phyloP scores from a whole-genome alignment of 2,888 invertebrate genomes.

The Amblyjoppa proteus region DNA sequence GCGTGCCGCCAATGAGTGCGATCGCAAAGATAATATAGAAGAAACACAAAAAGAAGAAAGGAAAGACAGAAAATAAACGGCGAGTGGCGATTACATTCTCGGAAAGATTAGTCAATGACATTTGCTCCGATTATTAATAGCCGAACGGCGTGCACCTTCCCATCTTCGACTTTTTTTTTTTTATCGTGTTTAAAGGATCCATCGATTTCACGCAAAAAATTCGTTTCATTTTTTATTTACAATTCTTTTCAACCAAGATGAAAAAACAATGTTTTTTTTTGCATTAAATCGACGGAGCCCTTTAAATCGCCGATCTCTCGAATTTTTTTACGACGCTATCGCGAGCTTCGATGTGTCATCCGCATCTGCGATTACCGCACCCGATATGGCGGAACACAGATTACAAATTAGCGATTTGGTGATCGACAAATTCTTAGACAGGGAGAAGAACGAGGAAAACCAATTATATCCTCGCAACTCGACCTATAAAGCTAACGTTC shows the following conservation, averaged over 20 bases:
- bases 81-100: constrained; percentile 21
- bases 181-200: background rate
- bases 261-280: too few relatives aligned
- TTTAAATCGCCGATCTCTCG: too few relatives aligned
- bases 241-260: background rate
- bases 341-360: constrained; percentile 37
- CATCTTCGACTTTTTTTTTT: background rate
- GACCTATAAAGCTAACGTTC: constrained; percentile 40
- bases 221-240: background rate
- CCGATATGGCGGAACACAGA: constrained; percentile 37
- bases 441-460: background rate
- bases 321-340: constrained; percentile 7
- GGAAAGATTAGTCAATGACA: constrained; percentile 41
- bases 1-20: constrained; percentile 33
- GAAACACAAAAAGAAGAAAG: background rate
- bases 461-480: constrained; percentile 19
- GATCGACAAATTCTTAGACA: background rate
- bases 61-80: constrained; percentile 4
- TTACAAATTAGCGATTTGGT: constrained; percentile 23
- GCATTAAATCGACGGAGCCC: too few relatives aligned
- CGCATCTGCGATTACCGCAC: constrained; percentile 28
- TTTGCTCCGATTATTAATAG: constrained; percentile 15
- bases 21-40: constrained; percentile 18
- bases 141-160: background rate
- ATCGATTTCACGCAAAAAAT: background rate